Evolutionary conservation across 2,797 vertebrate species (phyloP).

Genomic region (Pteropus rufus): DNA sequence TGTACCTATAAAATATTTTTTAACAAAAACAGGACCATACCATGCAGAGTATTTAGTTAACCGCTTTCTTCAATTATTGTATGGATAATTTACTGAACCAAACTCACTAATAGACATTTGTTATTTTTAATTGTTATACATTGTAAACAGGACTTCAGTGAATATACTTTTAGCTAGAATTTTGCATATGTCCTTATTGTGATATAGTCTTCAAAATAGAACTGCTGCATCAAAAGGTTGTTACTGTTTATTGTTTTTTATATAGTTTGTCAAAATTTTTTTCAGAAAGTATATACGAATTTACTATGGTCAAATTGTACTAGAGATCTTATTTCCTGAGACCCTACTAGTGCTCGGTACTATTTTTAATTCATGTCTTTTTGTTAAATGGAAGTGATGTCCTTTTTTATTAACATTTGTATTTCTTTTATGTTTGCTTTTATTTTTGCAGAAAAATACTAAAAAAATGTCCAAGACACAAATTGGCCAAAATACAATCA

Average conservation of each 20-base stretch:
- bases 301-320: neutral
- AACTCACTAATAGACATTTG: neutral
- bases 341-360: neutral
- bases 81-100: slow-evolving; percentile 13
- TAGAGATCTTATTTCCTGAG: neutral
- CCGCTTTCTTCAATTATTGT: neutral
- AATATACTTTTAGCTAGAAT: neutral
- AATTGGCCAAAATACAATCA: neutral
- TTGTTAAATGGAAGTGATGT: neutral
- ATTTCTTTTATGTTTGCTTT: neutral
- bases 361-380: neutral
- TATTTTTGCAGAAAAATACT: neutral
- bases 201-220: neutral
- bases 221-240: neutral
- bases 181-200: neutral
- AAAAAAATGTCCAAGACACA: neutral
- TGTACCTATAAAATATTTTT: neutral
- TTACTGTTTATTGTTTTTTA: neutral
- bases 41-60: neutral
- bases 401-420: neutral
- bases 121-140: neutral
- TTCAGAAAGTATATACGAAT: neutral
- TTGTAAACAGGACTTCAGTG: neutral
- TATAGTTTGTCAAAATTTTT: neutral
- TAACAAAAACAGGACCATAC: neutral